Evolutionary conservation across 1,140 invertebrate species (phyloP), one percentile per base, ranked within the genome.

Genomic region (Drosophila mojavensis): DNA sequence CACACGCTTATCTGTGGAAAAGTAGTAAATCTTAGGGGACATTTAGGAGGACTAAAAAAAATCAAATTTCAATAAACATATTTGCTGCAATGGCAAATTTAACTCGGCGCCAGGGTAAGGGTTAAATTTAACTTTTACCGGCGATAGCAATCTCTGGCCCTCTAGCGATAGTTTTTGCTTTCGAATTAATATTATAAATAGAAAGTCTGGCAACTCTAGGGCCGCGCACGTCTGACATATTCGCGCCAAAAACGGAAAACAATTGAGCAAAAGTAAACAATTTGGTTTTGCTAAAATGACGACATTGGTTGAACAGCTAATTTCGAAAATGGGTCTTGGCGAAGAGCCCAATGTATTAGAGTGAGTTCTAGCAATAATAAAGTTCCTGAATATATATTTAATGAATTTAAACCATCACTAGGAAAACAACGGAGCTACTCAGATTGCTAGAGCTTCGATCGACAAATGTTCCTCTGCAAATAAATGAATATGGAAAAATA

Each of bases 401-500:
- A 53, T 48, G 33, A 11, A 36, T 4, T 13, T 43, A 11, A 39
- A 30, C 11, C 54, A 61, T 65, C 43, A 41, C 10, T 53, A 92
- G 91, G 26, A 92, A 92, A 76, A 90, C 91, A 7, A 90, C 83
- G 0, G 91, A 92, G 41, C 30, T 92, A 4, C 54, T 92, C 13
- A 79, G 91, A 28, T 65, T 92, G 3, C 58, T 92, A 9, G 91
- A 92, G 15, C 51, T 92, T 20, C 86, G 91, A 2, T 92, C 91
- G 13, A 56, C 86, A 5, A 92, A 91, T 70, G 81, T 90, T 1
- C 76, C 83, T 0, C 45, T 90, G 30, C 81, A 92, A 65, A 80
- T 92, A 17, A 91, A 92, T 62, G 91, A 92, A 54, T 92, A 92
- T 47, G 91, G 83, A 0, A 92, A 92, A 61, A 92, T 91, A 66